phyloP scores from a whole-genome alignment of 2,113 vertebrate species.

The Isichthys henryi region DNA sequence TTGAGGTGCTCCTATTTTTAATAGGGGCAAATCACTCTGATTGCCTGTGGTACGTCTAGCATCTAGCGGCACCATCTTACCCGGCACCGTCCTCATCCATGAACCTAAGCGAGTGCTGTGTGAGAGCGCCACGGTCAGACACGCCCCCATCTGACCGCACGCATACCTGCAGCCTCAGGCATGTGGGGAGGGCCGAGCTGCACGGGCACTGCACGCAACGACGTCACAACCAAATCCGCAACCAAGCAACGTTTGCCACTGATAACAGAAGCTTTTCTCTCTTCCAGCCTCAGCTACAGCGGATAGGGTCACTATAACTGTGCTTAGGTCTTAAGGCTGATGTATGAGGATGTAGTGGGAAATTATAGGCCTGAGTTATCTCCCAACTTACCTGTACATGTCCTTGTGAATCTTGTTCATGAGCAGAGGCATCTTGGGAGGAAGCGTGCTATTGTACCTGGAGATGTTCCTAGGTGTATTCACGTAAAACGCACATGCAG shows the following conservation, averaged over 20 bases:
- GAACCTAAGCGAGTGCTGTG: constrained; percentile 51
- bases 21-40: neutral
- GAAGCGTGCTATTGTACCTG: constrained; percentile 72
- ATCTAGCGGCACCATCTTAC: constrained; percentile 51
- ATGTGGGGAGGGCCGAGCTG: constrained; percentile 70
- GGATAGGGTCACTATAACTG: neutral
- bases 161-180: constrained; percentile 60
- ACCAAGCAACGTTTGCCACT: neutral
- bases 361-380: neutral
- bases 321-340: neutral
- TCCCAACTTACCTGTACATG: constrained; percentile 67
- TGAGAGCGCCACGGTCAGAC: constrained; percentile 42
- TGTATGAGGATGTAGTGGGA: neutral
- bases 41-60: neutral
- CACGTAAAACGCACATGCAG: constrained; percentile 18
- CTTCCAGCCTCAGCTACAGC: neutral
- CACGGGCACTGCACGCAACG: constrained; percentile 34
- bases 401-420: constrained; percentile 66
- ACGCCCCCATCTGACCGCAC: constrained; percentile 50
- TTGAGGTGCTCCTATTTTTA: neutral
- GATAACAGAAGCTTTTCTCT: neutral
- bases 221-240: neutral
- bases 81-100: constrained; percentile 60
- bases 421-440: constrained; percentile 79
- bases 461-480: constrained; percentile 58